A percentile compares a stretch with the other conserved stretches of the same genome.
These are phyloP conservation scores for Cryptus viduatorius DNA, from an alignment of 2,888 invertebrate species.

Conservation along the genomic window DNA sequence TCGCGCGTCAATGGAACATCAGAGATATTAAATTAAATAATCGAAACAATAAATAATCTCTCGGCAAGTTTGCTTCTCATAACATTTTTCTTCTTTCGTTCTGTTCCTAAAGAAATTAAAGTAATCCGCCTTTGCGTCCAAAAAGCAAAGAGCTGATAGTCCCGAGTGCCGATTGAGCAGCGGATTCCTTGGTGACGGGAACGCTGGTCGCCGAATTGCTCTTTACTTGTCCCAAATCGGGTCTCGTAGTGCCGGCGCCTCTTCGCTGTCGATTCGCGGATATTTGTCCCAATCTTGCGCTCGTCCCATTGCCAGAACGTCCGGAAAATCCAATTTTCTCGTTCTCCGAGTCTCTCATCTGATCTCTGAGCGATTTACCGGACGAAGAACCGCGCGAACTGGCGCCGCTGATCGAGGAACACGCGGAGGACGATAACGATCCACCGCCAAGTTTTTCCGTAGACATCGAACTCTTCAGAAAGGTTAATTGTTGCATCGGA, in stretches of 20 bases:
- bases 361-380: constrained; percentile 55
- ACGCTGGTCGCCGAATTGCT: constrained; percentile 71
- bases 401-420: constrained; percentile 70
- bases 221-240: constrained; percentile 88
- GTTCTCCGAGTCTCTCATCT: constrained; percentile 78
- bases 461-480: constrained; percentile 86
- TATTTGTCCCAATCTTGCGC: constrained; percentile 83
- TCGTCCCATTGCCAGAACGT: constrained; percentile 86
- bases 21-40: not conserved
- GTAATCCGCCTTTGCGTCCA: constrained; percentile 94
- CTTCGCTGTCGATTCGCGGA: constrained; percentile 85
- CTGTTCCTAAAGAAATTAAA: constrained; percentile 84
- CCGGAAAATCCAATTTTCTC: constrained; percentile 87
- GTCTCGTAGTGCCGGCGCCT: constrained; percentile 86
- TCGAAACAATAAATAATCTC: constrained; percentile 35
- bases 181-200: constrained; percentile 79
- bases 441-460: constrained; percentile 79
- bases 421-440: constrained; percentile 74
- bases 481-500: constrained; percentile 93
- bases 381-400: constrained; percentile 52
- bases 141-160: constrained; percentile 93
- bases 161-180: constrained; percentile 88
- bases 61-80: constrained; percentile 14
- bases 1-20: too few relatives aligned
- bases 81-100: not conserved